Percentiles rank a stretch among this genome's conserved stretches.
phyloP scores from a whole-genome alignment of 2,888 invertebrate genomes.

The Miltochrista miniata region DNA sequence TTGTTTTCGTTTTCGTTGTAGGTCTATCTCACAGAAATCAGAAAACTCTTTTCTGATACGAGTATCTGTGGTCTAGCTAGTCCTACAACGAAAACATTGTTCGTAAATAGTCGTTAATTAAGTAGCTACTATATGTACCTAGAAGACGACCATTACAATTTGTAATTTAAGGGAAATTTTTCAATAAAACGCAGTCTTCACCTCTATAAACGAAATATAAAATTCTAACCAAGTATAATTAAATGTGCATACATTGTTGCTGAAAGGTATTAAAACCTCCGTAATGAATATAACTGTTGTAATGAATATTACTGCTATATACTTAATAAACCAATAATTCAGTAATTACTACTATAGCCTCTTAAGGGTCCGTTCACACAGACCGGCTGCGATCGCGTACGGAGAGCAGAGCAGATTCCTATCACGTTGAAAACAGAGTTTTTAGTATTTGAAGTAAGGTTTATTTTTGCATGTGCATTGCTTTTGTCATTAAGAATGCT shows the following conservation, averaged over 20 bases:
- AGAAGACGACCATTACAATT: slow-evolving; percentile 5
- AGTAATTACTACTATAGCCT: slow-evolving; percentile 46
- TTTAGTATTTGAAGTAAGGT: too few species aligned
- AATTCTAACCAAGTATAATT: slow-evolving; percentile 25
- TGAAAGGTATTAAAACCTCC: slow-evolving; percentile 35
- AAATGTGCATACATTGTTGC: slow-evolving; percentile 46
- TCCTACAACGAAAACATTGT: too few species aligned
- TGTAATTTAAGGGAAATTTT: slow-evolving; percentile 19
- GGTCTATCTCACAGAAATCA: too few species aligned
- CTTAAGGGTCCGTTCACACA: too few species aligned
- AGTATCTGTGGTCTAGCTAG: too few species aligned
- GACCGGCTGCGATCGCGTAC: too few species aligned
- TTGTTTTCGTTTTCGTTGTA: too few species aligned
- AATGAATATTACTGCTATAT: slow-evolving; percentile 41
- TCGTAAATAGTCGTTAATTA: background rate
- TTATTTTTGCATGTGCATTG: too few species aligned
- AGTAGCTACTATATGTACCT: background rate
- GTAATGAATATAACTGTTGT: slow-evolving; percentile 11
- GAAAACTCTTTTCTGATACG: too few species aligned
- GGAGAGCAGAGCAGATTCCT: too few species aligned
- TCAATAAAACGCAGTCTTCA: slow-evolving; percentile 9
- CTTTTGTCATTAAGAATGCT: too few species aligned
- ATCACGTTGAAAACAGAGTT: too few species aligned
- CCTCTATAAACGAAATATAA: slow-evolving; percentile 22
- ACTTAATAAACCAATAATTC: slow-evolving; percentile 34